These are phyloP conservation scores for Tiliacea citrago DNA, from an alignment of 2,888 invertebrate genomes.

Conservation along the genomic window DNA sequence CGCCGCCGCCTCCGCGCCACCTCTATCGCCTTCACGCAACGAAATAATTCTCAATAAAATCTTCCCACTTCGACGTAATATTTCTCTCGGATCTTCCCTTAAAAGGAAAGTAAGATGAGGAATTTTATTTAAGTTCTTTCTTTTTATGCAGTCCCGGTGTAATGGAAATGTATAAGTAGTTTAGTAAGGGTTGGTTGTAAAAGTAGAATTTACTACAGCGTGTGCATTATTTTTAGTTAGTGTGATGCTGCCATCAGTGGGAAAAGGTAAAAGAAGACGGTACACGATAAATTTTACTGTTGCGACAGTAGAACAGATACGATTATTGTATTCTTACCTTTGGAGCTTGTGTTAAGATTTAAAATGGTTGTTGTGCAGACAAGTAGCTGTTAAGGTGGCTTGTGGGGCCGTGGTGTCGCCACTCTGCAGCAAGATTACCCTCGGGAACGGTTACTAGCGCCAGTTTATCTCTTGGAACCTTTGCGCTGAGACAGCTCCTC, in stretches of 20 bases:
- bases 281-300: constrained; percentile 18
- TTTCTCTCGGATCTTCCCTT: constrained; percentile 48
- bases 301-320: constrained; percentile 33
- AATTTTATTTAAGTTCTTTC: constrained; percentile 58
- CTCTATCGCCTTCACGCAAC: constrained; percentile 48
- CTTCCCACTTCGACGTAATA: constrained; percentile 49
- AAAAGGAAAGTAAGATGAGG: constrained; percentile 59
- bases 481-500: constrained; percentile 65
- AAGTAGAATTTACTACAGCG: constrained; percentile 29
- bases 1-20: constrained; percentile 47
- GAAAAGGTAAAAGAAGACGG: too few species aligned
- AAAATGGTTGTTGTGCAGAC: constrained; percentile 62
- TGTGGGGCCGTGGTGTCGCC: constrained; percentile 66
- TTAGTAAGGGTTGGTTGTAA: constrained; percentile 38
- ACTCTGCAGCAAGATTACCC: constrained; percentile 73
- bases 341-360: constrained; percentile 42
- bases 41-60: constrained; percentile 72
- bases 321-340: constrained; percentile 25
- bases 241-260: constrained; percentile 8
- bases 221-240: constrained; percentile 28
- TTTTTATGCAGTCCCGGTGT: constrained; percentile 47
- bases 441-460: constrained; percentile 70
- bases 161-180: constrained; percentile 57
- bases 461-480: constrained; percentile 72
- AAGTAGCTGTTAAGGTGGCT: constrained; percentile 65